These are phyloP conservation scores for Drosophila parthenogenetica DNA, from an alignment of 2,888 invertebrate species.

Conservation along the genomic window DNA sequence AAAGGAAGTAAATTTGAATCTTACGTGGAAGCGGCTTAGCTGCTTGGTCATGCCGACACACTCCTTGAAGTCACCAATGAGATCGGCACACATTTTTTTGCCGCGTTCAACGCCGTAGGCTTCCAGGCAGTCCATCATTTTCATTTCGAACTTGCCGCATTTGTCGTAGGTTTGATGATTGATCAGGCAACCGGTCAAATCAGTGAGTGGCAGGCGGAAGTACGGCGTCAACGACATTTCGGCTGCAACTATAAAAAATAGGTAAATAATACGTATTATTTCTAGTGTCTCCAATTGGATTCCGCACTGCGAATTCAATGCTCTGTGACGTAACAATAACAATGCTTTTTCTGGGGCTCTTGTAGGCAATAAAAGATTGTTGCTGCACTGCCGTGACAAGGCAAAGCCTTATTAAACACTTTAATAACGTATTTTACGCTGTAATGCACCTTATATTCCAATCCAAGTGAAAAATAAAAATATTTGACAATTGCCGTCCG, in stretches of 20 bases:
- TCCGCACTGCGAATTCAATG: neutral
- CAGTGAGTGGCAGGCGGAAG: constrained; percentile 89
- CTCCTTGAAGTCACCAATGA: constrained; percentile 90
- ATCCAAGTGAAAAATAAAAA: constrained; percentile 44
- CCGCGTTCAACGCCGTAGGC: constrained; percentile 91
- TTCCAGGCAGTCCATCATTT: constrained; percentile 91
- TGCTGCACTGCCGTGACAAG: too few relatives aligned
- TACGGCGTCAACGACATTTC: constrained; percentile 88
- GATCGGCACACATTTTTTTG: constrained; percentile 87
- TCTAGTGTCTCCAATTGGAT: constrained; percentile 5
- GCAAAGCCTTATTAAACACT: neutral
- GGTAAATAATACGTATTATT: constrained; percentile 6
- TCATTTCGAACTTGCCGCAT: constrained; percentile 90
- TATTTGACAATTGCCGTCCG: constrained; percentile 44
- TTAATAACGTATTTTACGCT: neutral
- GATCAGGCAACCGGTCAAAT: constrained; percentile 88
- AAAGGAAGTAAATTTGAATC: constrained; percentile 7
- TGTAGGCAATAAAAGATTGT: rapidly evolving
- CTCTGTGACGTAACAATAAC: constrained; percentile 81
- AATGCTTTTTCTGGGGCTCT: constrained; percentile 11
- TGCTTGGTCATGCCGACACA: constrained; percentile 88
- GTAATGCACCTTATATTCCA: constrained; percentile 56
- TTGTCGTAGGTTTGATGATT: constrained; percentile 88
- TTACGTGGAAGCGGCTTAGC: constrained; percentile 87
- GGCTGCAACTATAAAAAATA: constrained; percentile 34